Evolutionary conservation across 2,797 vertebrate species (phyloP), one percentile per base, ranked within the genome.

Genomic region (Tinamus major): DNA sequence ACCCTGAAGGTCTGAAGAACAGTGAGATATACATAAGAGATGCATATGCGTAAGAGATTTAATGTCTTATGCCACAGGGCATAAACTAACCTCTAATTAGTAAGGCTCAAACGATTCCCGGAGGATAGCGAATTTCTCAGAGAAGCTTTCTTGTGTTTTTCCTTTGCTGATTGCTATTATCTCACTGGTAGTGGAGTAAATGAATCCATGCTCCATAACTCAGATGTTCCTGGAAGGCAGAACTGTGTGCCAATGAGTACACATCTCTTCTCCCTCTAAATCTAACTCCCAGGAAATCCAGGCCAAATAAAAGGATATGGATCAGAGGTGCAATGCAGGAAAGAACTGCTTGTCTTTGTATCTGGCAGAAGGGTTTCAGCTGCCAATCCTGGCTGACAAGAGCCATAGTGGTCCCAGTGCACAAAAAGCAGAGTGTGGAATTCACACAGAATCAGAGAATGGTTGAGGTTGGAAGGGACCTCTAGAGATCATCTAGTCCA

Each of bases 61-160:
- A 93, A 93, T 82, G 63, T 64, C 58, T 88, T 87, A 18, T 24
- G 77, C 85, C 94, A 87, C 77, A 46, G 64, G 82, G 82, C 85
- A 62, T 88, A 79, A 91, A 92, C 82, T 91, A 92, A 91, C 89
- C 87, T 82, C 79, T 86, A 95, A 92, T 96, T 95, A 92, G 86
- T 88, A 91, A 86, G 67, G 91, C 91, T 91, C 82, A 94, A 90
- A 83, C 85, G 67, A 61, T 96, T 94, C 74, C 93, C 33, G 3
- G 56, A 68, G 31, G 74, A 42, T 58, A 74, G 56, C 62, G 70
- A 70, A 53, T 94, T 94, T 93, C 77, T 92, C 77, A 76, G 35
- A 88, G 70, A 64, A 70, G 63, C 59, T 88, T 88, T 92, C 67
- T 79, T 79, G 19, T 84, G 53, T 86, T 92, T 92, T 85, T 21